Evolutionary conservation across 2,888 invertebrate genomes (phyloP).

Genomic region (Timandra comae): DNA sequence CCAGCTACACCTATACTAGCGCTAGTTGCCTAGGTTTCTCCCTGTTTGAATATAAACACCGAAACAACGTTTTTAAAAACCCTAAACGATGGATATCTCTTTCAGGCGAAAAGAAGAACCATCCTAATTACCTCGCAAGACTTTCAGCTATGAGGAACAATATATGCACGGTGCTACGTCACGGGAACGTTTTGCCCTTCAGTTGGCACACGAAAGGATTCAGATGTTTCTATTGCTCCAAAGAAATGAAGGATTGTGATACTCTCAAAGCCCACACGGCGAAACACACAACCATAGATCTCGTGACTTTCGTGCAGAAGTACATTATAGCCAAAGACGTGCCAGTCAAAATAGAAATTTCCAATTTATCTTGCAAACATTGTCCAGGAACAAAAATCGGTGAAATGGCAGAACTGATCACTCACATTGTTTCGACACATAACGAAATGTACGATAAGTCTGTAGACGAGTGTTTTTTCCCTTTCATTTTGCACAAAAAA

Average conservation of each 20-base stretch:
- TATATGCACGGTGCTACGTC: constrained; percentile 41
- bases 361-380: constrained; percentile 38
- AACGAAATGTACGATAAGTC: constrained; percentile 35
- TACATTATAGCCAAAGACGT: constrained; percentile 50
- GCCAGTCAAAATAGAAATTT: constrained; percentile 53
- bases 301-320: constrained; percentile 37
- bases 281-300: constrained; percentile 34
- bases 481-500: constrained; percentile 42
- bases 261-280: constrained; percentile 38
- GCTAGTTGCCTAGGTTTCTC: no score
- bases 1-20: no score
- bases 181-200: constrained; percentile 49
- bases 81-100: constrained; percentile 33
- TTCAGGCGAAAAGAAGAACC: constrained; percentile 43
- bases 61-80: no score
- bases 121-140: constrained; percentile 37
- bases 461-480: constrained; percentile 41
- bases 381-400: constrained; percentile 30
- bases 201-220: constrained; percentile 54
- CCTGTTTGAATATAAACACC: no score
- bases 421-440: constrained; percentile 38
- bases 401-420: constrained; percentile 37
- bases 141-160: constrained; percentile 43
- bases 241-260: constrained; percentile 42
- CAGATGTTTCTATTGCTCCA: constrained; percentile 53